Base-by-base conservation (phyloP, 2,888 invertebrate genomes). In the Onthophagus sagittarius region DNA sequence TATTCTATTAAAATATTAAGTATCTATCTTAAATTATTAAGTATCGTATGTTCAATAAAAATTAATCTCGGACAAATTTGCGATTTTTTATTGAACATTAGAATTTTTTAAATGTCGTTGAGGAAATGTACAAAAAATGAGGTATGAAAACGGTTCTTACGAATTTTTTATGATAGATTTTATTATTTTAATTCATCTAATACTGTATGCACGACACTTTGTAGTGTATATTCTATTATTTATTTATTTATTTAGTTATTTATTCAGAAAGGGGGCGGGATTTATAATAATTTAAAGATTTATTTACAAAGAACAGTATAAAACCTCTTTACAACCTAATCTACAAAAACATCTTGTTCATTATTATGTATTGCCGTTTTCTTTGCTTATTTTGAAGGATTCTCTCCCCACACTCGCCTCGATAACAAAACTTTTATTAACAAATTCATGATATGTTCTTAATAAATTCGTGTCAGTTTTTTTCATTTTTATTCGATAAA, bases 361-460 rank as follows among this genome's bases (percentile, higher is more conserved):
- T 53, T 53, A 67, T 67, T 15, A 31, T 23, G 67, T 67, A 67
- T 67, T 67, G 67, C 67, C 67, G 67, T 67, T 67, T 23, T 23
- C 32, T 67, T 23, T 67, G 23, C 23, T 23, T 23, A 23, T 53
- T 53, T 53, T 4, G 39, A 53, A 53, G 39, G 39, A 53, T 4
- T 53, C 39, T 53, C 39, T 53, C 39, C 11, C 39, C 7, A 7
- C 39, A 11, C 39, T 53, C 39, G 39, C 9, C 23, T 53, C 6
- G 11, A 53, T 53, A 53, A 53, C 39, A 11, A 53, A 53, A 53
- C 39, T 23, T n/a, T n/a, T 23, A 64, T 64, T 13, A 67, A 67
- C 67, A 67, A 23, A 67, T 67, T 62, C 15, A 74, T 82, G 83
- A 83, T 84, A 84, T 83, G 83, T 84, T 80, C 81, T 77, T 78